Base-by-base conservation (phyloP, 2,113 vertebrate species). In the Sapayoa aenigma region DNA sequence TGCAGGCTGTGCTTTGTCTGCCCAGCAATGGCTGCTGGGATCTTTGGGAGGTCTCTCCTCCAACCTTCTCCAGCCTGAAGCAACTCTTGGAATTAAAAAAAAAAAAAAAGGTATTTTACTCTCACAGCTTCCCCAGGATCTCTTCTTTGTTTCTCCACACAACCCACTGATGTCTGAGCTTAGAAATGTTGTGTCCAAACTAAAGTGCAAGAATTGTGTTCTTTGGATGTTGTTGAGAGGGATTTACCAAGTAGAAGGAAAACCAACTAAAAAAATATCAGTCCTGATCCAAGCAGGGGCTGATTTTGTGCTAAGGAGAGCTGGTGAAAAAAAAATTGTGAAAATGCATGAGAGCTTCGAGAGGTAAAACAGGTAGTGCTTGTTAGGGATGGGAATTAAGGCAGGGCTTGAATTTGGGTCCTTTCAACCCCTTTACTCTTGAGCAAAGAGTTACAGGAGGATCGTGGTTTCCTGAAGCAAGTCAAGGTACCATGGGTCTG, bases 401-500 rank as follows among this genome's bases (percentile, higher is more conserved):
- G 46, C 44, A 56, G 28, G 31, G 52, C 18, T 75, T 77, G 76
- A 62, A 0, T 67, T n/a, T 75, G 52, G 60, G 31, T 81, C 35
- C 18, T 47, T 68, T 39, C 33, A 31, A 41, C 3, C 39, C 15
- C 4, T 59, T 63, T 69, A 25, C 28, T 44, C 31, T 67, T 53
- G 65, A 87, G 21, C 23, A 41, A 42, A n/a, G 4, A 74, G 20
- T 16, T 18, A 2, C 0, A 11, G 25, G 55, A 78, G 23, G 21
- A 24, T 89, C 0, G 0, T 53, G 37, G 24, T 37, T 85, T 83
- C 55, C 33, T 2, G 1, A 35, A 35, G 14, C 1, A 11, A 31
- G 56, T 42, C 16, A 35, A 6, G 17, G 9, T 68, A 8, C 20
- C 2, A 1, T 55, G 60, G 28, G 15, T 52, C 60, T 52, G 23